A percentile compares a stretch with the other conserved stretches of the same genome.
Evolutionary conservation across 2,113 vertebrate genomes (phyloP).

Genomic region (Malurus alboscapulatus): DNA sequence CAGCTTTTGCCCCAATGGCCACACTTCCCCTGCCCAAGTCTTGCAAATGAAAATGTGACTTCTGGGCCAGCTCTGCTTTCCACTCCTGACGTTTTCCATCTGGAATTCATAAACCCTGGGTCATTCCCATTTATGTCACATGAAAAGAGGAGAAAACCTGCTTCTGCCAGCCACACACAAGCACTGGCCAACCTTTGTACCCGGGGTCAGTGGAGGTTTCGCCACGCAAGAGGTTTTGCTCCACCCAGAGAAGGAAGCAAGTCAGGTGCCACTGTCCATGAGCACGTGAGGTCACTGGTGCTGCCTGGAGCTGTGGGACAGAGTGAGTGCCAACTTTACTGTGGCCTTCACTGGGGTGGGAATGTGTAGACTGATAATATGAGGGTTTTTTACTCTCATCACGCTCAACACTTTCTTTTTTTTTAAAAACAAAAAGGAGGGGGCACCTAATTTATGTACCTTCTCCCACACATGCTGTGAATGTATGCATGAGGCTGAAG

Average conservation of each 20-base stretch:
- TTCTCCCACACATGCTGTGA: rapidly evolving
- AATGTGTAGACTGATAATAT: rapidly evolving
- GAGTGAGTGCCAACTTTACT: rapidly evolving
- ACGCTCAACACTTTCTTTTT: background rate
- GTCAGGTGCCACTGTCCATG: background rate
- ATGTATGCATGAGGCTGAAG: rapidly evolving
- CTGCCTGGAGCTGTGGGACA: background rate
- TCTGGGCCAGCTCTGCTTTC: background rate
- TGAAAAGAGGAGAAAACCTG: background rate
- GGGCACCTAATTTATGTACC: background rate
- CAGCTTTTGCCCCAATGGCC: background rate
- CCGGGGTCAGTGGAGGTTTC: rapidly evolving
- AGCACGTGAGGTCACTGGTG: rapidly evolving
- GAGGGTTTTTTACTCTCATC: background rate
- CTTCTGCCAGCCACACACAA: rapidly evolving
- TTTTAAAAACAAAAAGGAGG: background rate
- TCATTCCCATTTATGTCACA: background rate
- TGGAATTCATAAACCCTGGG: background rate
- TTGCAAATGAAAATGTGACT: background rate
- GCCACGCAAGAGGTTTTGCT: rapidly evolving
- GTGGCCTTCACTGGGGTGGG: background rate
- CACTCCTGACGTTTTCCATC: background rate
- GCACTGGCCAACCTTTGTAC: background rate
- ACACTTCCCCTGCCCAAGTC: rapidly evolving
- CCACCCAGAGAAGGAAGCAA: background rate